A percentile compares a stretch with the other conserved stretches of the same genome.
Conservation (phyloP, 2,113 vertebrate species). For the Acinonyx jubatus region DNA sequence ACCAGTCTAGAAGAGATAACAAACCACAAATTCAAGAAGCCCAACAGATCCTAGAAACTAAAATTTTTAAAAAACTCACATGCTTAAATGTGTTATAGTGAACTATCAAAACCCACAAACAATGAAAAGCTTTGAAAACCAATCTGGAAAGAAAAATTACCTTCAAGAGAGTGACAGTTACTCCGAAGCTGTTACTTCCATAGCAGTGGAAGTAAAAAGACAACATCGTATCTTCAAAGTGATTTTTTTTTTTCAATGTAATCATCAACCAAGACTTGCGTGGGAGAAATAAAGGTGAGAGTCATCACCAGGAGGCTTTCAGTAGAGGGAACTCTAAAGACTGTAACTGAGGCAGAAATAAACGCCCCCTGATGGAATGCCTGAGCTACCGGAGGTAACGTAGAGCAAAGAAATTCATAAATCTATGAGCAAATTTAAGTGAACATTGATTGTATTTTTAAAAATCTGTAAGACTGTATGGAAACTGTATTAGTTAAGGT, state of each 20-base stretch:
- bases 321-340: not conserved
- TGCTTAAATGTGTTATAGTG: not conserved
- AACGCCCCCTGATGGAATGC: not conserved
- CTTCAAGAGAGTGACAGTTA: not conserved
- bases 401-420: not conserved
- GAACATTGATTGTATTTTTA: not conserved
- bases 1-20: not conserved
- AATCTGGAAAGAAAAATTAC: not conserved
- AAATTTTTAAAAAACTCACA: not conserved
- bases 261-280: not conserved
- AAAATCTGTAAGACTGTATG: not conserved
- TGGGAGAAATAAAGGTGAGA: not conserved
- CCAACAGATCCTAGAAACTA: not conserved
- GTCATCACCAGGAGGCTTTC: not conserved
- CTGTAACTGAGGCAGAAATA: not conserved
- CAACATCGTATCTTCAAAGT: not conserved
- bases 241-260: not conserved
- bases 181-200: not conserved
- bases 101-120: slow-evolving; percentile 30
- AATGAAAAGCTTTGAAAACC: not conserved
- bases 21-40: not conserved
- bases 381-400: not conserved
- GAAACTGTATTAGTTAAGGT: not conserved
- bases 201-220: not conserved
- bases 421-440: not conserved